Percentiles rank a stretch among this genome's conserved stretches.
These are phyloP conservation scores for Acrobasis repandana DNA, from an alignment of 2,888 invertebrate genomes.

Conservation along the genomic window DNA sequence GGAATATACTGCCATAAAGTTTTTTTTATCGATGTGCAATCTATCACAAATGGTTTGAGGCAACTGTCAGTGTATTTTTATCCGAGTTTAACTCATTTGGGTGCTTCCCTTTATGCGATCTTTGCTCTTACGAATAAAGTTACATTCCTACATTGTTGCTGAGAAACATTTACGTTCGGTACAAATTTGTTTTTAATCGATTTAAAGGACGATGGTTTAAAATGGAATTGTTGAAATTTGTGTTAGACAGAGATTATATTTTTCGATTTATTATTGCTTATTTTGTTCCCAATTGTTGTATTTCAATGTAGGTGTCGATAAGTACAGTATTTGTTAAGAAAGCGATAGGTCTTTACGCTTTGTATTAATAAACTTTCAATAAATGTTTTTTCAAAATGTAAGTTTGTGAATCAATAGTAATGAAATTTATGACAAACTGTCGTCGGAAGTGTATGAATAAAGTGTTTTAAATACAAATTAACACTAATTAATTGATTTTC, in stretches of 20 bases:
- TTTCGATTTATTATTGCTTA: slow-evolving; percentile 75
- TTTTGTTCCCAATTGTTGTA: slow-evolving; percentile 69
- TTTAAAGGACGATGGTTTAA: slow-evolving; percentile 35
- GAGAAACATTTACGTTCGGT: slow-evolving; percentile 47
- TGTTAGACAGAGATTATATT: slow-evolving; percentile 77
- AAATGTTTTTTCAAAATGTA: slow-evolving; percentile 1
- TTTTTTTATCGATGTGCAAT: slow-evolving; percentile 1
- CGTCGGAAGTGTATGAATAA: background rate
- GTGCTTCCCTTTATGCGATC: slow-evolving; percentile 59
- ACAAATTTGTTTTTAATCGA: slow-evolving; percentile 46
- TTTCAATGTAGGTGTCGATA: slow-evolving; percentile 56
- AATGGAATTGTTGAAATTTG: slow-evolving; percentile 75
- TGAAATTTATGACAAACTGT: background rate
- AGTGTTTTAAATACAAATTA: background rate
- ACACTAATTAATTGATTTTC: background rate
- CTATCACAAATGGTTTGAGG: slow-evolving; percentile 13
- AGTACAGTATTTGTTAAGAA: slow-evolving; percentile 66
- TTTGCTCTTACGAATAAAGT: slow-evolving; percentile 49
- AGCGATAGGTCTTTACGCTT: slow-evolving; percentile 31
- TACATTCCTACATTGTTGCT: slow-evolving; percentile 70
- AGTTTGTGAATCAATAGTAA: background rate
- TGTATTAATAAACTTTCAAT: slow-evolving; percentile 9
- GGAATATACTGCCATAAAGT: slow-evolving; percentile 12
- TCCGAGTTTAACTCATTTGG: slow-evolving; percentile 51
- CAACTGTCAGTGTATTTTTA: slow-evolving; percentile 42